Evolutionary conservation across 2,113 vertebrate species (phyloP), one percentile per base, ranked within the genome.

Genomic region (Phycodurus eques): DNA sequence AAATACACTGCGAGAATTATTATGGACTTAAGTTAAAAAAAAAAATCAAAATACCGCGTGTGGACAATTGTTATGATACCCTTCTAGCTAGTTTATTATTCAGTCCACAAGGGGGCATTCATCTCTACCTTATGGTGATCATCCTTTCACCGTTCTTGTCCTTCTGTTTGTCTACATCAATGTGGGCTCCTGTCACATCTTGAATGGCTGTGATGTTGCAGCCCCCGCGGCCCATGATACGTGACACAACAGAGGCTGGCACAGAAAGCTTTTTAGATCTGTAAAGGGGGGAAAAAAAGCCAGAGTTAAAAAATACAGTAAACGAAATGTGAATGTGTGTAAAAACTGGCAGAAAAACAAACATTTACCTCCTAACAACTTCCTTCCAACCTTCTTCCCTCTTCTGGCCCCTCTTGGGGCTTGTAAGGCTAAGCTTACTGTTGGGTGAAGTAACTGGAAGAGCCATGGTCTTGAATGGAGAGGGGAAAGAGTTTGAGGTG

Each of bases 351-450:
- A 46, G 2, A 6, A 39, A 8, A n/a, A 22, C n/a, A 63, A 2
- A 31, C 59, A 61, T 85, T 88, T 87, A 96, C 97, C 97, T 94
- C 89, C 98, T 93, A 71, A 99, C 96, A 31, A 99, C 98, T 88
- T 99, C 98, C 90, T 99, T 99, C 98, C 98, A 99, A 13, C 98
- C 98, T 80, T 99, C 98, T 93, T 99, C 98, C 94, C 98, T 95
- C 85, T 99, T 98, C 80, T 96, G 97, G 66, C 95, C 94, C 91
- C 96, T 95, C 88, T 99, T 99, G 56, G 98, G 98, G 83, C 97
- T 99, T 70, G 95, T 96, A 83, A 98, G 92, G 89, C 96, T 99
- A 88, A 98, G 91, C 80, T 99, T 99, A 83, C 94, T 94, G 85
- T 93, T 98, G 85, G 96, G 94, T 79, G 96, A 96, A 67, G 86